Conservation (phyloP, 2,797 vertebrate genomes). For the Pseudochirops cupreus region DNA sequence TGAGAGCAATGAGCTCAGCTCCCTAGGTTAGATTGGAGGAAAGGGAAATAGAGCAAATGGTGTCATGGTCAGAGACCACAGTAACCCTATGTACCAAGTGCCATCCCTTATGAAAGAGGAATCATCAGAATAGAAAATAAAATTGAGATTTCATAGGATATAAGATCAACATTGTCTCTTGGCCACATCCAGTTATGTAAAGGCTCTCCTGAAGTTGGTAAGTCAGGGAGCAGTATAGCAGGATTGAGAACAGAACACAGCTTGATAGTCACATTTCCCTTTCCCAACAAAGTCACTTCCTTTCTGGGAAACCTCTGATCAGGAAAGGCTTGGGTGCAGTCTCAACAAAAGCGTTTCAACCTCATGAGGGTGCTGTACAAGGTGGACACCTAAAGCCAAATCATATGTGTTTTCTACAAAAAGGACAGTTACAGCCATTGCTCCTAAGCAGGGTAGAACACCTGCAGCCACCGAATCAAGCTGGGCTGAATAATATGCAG, state of each 20-base stretch:
- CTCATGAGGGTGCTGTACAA: neutral
- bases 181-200: neutral
- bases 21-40: neutral
- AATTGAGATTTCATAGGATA: neutral
- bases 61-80: neutral
- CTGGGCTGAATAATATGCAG: neutral
- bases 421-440: too few species aligned
- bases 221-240: neutral
- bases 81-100: neutral
- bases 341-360: neutral
- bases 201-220: neutral
- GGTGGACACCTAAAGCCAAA: neutral
- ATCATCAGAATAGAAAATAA: neutral
- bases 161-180: neutral
- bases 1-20: neutral
- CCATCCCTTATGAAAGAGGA: neutral
- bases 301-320: neutral
- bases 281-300: neutral
- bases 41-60: neutral
- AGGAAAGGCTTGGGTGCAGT: neutral
- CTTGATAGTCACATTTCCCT: neutral
- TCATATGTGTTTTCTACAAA: neutral
- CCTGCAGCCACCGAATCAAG: neutral
- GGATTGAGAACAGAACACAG: neutral
- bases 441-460: neutral